phyloP scores from a whole-genome alignment of 2,888 invertebrate genomes.

The Campoplex nolae region DNA sequence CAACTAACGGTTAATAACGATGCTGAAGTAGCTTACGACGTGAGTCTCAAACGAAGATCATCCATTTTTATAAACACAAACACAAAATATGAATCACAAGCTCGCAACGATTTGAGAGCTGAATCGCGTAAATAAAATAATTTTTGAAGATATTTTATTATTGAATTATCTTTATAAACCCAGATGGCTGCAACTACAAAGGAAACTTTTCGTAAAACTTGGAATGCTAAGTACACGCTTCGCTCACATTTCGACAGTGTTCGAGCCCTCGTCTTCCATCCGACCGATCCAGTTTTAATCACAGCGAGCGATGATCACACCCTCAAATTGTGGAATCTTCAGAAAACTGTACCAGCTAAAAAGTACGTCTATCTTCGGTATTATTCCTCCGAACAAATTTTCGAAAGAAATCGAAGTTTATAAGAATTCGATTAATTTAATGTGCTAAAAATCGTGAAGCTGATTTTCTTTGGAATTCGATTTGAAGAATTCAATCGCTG shows the following conservation, averaged over 20 bases:
- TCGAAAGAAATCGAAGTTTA: background rate
- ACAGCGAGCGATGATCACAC: slow-evolving; percentile 99
- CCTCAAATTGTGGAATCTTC: slow-evolving; percentile 99
- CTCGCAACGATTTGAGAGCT: background rate
- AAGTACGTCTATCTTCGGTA: slow-evolving; percentile 86
- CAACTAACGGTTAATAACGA: slow-evolving; percentile 99
- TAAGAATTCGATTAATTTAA: background rate
- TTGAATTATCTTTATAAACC: slow-evolving; percentile 7
- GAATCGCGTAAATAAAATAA: background rate
- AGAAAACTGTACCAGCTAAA: slow-evolving; percentile 98
- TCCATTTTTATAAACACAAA: background rate
- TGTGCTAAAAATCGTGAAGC: background rate
- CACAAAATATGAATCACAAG: too few species aligned
- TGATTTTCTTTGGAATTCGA: background rate
- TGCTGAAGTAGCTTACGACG: slow-evolving; percentile 95
- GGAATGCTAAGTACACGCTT: slow-evolving; percentile 98
- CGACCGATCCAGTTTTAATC: slow-evolving; percentile 97
- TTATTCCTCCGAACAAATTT: background rate
- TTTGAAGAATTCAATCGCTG: background rate
- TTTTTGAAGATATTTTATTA: background rate
- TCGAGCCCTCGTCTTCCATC: slow-evolving; percentile 96
- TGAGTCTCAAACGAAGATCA: slow-evolving; percentile 82
- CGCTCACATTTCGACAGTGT: slow-evolving; percentile 97
- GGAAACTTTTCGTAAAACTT: slow-evolving; percentile 96
- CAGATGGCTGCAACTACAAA: slow-evolving; percentile 90